Conservation (phyloP, 2,888 invertebrate genomes). For the Brenthis ino region DNA sequence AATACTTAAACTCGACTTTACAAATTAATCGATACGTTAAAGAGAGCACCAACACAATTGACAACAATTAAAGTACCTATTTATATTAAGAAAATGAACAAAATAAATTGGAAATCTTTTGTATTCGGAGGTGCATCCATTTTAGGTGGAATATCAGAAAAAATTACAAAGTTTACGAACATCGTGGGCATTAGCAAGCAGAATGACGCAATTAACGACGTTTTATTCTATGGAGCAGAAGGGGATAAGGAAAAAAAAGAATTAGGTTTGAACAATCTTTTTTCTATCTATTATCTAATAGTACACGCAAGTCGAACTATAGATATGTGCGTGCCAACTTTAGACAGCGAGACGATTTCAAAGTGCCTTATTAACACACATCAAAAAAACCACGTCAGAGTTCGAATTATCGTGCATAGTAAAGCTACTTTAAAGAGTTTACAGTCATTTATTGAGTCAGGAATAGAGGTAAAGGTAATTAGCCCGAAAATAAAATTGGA, state of each 20-base stretch:
- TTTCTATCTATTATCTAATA: conserved; percentile 60
- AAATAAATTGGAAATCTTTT: conserved; percentile 43
- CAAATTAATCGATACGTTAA: neutral
- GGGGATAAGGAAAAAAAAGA: conserved; percentile 49
- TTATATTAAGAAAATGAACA: conserved; percentile 39
- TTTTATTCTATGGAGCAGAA: conserved; percentile 60
- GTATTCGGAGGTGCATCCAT: conserved; percentile 43
- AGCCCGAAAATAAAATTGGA: conserved; percentile 51
- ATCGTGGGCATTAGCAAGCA: conserved; percentile 31
- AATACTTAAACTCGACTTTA: neutral
- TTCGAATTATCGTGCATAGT: conserved; percentile 58
- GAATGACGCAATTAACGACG: conserved; percentile 54
- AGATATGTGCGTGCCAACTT: conserved; percentile 61
- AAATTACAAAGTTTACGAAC: conserved; percentile 10
- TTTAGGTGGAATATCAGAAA: conserved; percentile 41
- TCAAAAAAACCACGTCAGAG: conserved; percentile 48
- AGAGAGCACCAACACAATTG: neutral
- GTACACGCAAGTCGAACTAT: conserved; percentile 55
- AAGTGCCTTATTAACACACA: conserved; percentile 54
- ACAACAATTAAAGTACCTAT: neutral
- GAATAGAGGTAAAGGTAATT: conserved; percentile 59
- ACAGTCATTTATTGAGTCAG: conserved; percentile 48
- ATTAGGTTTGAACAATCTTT: conserved; percentile 57
- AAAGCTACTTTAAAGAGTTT: conserved; percentile 48
- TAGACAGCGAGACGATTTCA: conserved; percentile 55